Conservation (phyloP, 2,113 vertebrate genomes). For the Pao palembangensis region DNA sequence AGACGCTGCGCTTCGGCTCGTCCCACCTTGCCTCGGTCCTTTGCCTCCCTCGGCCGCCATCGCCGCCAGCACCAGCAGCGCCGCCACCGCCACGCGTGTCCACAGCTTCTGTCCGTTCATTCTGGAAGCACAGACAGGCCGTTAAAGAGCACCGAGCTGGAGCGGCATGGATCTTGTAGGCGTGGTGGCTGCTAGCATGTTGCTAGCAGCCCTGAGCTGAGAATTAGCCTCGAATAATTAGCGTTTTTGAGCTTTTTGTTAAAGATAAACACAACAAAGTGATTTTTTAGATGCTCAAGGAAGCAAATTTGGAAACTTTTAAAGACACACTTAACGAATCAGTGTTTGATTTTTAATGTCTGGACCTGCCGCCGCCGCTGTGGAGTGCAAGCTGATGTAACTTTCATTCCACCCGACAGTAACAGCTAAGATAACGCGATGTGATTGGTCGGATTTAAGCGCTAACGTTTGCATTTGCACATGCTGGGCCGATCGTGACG, state of each 20-base stretch:
- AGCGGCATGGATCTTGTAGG: no score
- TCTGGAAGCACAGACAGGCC: conserved; percentile 47
- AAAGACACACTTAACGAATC: background rate
- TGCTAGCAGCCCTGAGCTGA: background rate
- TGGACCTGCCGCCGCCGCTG: no score
- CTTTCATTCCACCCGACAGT: no score
- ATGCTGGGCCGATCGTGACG: conserved; percentile 5
- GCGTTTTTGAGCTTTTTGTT: no score
- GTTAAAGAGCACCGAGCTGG: no score
- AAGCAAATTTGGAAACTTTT: conserved; percentile 27
- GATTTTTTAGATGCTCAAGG: conserved; percentile 5
- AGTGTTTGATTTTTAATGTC: no score
- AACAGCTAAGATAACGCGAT: no score
- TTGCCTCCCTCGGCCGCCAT: conserved; percentile 71
- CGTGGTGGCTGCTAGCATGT: no score
- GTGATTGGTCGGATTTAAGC: background rate
- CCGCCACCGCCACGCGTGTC: conserved; percentile 62
- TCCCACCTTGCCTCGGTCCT: conserved; percentile 74
- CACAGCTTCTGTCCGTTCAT: conserved; percentile 73
- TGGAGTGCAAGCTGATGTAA: no score
- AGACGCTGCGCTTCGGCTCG: no score
- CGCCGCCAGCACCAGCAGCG: conserved; percentile 66
- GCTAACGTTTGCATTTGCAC: conserved; percentile 8
- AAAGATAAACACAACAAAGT: no score
- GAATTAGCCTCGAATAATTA: no score